Conservation (phyloP, 2,888 invertebrate genomes). For the Ectobius pallidus region DNA sequence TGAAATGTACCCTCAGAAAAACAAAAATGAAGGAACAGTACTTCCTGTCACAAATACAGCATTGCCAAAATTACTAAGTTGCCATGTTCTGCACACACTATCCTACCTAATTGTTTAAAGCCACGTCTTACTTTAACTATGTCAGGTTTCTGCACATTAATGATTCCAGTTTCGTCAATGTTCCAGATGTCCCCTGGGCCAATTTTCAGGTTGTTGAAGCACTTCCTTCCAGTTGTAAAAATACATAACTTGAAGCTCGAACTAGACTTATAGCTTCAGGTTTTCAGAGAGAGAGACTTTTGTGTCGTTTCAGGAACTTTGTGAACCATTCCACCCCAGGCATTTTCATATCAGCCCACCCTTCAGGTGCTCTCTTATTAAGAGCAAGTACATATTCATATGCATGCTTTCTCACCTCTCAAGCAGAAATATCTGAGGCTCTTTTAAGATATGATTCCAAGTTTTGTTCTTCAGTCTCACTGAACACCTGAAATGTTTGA, state of each 20-base stretch:
- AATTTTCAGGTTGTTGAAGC: not conserved
- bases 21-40: slow-evolving; percentile 47
- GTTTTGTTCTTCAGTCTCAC: too few relatives aligned
- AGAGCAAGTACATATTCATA: too few relatives aligned
- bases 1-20: not conserved
- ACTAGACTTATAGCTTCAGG: not conserved
- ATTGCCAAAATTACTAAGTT: slow-evolving; percentile 47
- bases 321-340: not conserved
- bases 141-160: not conserved
- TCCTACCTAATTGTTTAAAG: not conserved
- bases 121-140: too few relatives aligned
- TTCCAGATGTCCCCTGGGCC: not conserved
- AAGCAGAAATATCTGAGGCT: too few relatives aligned
- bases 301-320: not conserved
- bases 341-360: too few relatives aligned
- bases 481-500: too few relatives aligned
- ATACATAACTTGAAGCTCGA: not conserved
- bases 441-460: too few relatives aligned
- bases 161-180: not conserved
- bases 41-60: slow-evolving; percentile 49
- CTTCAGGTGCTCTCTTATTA: too few relatives aligned
- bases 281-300: not conserved
- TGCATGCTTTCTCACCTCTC: too few relatives aligned
- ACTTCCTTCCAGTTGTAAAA: not conserved
- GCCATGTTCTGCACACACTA: slow-evolving; percentile 50